Percentiles rank a stretch among this genome's conserved stretches.
Conservation (phyloP, 2,113 vertebrate species). For the Muntiacus muntjak region DNA sequence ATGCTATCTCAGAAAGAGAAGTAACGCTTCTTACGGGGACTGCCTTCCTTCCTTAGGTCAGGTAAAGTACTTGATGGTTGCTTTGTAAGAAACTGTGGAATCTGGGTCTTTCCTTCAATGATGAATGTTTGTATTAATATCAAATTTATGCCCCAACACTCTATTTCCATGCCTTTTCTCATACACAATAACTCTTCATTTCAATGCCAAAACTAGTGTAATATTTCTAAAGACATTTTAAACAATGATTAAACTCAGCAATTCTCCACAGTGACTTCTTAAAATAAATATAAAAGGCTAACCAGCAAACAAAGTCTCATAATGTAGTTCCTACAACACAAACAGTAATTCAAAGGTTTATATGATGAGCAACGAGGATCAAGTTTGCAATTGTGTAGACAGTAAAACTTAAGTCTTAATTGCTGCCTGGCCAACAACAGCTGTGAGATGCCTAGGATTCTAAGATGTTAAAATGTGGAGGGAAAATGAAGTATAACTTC, state of each 20-base stretch:
- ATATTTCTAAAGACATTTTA: constrained; percentile 26
- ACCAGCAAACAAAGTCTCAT: not conserved
- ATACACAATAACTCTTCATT: not conserved
- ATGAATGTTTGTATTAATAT: not conserved
- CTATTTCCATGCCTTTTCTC: not conserved
- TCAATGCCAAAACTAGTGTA: not conserved
- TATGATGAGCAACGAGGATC: not conserved
- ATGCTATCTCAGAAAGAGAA: not conserved
- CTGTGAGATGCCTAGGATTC: not conserved
- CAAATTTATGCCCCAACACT: not conserved
- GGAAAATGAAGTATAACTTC: not conserved
- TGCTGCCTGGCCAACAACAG: not conserved
- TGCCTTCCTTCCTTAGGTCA: not conserved
- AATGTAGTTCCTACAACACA: not conserved
- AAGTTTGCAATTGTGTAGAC: not conserved
- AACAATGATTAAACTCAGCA: not conserved
- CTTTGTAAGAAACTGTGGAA: not conserved
- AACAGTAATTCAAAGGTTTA: not conserved
- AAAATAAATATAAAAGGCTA: not conserved
- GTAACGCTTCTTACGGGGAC: not conserved
- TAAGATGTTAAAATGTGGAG: not conserved
- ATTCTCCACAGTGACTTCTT: not conserved
- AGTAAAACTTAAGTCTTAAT: not conserved
- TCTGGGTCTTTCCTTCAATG: not conserved
- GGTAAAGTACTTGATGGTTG: not conserved